Evolutionary conservation across 2,888 invertebrate species (phyloP), one percentile per base, ranked within the genome.

Genomic region (Caradrina kadenii): DNA sequence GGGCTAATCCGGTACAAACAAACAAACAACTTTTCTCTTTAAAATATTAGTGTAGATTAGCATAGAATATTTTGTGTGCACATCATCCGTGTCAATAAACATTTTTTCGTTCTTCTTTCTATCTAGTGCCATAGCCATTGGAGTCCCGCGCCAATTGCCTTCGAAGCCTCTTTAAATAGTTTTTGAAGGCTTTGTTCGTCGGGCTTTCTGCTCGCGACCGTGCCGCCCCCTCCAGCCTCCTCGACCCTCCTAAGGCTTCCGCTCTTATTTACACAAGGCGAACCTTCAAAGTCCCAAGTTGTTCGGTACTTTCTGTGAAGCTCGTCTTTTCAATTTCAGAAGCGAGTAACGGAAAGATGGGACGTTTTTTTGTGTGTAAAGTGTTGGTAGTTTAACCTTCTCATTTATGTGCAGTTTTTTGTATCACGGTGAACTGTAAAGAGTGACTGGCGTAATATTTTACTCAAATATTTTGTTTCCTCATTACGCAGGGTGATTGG

Each of bases 151-250:
- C 88, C 91, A 88, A 92, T 93, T 92, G 90, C 91, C 86, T 88
- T 87, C 87, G 90, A 92, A 93, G 92, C 93, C 91, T 91, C 89
- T 92, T 92, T 92, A 93, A 94, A 94, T 94, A 93, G 93, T 93
- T 94, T 93, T 92, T 88, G 89, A 93, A 92, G 90, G 90, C 90
- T 90, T 90, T 89, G 89, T 87, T 88, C 88, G 63, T 79, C 76
- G 82, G 82, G 88, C 85, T 87, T 86, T 89, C 89, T 91, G 91
- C 87, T 88, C 79, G 84, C 88, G 91, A 90, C 88, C 88, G 84
- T 83, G 76, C 75, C 79, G 39, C 73, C 77, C 77, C 72, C 82
- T 80, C 64, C 71, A 60, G 19, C 70, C 73, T 81, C 81, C 84
- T 81, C 81, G 69, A 56, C 70, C 72, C 79, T 79, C 79, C 79